phyloP scores from a whole-genome alignment of 1,140 invertebrate species.

The Lepidotrigona ventralis region DNA sequence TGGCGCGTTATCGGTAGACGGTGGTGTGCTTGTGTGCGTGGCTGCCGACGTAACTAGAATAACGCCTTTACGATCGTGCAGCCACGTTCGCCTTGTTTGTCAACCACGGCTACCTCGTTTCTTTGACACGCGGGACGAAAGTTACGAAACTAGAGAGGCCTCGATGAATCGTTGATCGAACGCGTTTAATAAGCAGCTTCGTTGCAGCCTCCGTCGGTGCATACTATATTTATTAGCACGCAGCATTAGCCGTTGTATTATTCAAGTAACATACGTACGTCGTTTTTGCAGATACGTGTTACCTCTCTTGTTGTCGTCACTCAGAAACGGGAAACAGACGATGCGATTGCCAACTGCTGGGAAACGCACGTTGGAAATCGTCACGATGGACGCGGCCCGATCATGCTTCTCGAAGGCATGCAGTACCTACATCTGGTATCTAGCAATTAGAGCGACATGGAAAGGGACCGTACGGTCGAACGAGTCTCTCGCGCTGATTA shows the following conservation, averaged over 20 bases:
- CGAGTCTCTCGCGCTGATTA: conserved; percentile 18
- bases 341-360: neutral
- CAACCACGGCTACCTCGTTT: neutral
- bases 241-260: neutral
- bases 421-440: neutral
- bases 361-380: neutral
- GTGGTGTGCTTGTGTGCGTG: neutral
- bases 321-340: neutral
- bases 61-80: neutral
- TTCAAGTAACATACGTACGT: neutral
- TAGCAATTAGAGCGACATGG: conserved; percentile 31
- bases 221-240: conserved; percentile 18
- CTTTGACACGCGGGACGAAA: neutral
- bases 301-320: neutral
- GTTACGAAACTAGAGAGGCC: conserved; percentile 29
- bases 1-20: conserved; percentile 9
- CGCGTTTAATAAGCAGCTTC: conserved; percentile 17
- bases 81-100: neutral
- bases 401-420: neutral
- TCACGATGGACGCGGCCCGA: neutral
- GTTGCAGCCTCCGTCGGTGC: neutral
- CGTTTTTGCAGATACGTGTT: neutral
- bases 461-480: conserved; percentile 6
- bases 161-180: conserved; percentile 2
- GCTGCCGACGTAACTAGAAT: conserved; percentile 23